Evolutionary conservation across 2,797 vertebrate species (phyloP).

Genomic region (Dromococcyx pavoninus): DNA sequence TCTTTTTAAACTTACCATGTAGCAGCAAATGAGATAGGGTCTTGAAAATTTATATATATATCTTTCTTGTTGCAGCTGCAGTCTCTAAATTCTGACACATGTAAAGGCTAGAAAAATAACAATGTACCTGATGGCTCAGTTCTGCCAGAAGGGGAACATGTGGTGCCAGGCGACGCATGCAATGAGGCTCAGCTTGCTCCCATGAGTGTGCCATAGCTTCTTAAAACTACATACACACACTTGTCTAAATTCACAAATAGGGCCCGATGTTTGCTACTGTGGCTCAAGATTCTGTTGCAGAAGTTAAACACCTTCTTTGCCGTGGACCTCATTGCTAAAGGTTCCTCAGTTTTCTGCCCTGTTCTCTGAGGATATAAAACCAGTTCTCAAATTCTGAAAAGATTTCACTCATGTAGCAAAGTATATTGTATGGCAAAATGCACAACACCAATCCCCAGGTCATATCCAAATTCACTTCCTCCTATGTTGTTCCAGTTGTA

Average conservation of each 20-base stretch:
- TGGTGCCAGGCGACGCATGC: not conserved
- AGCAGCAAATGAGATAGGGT: conserved; percentile 3
- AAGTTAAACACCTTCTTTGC: not conserved
- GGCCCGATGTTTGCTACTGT: not conserved
- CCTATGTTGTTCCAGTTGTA: not conserved
- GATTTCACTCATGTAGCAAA: not conserved
- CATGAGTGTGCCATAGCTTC: not conserved
- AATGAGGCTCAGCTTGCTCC: not conserved
- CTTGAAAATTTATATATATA: conserved; percentile 8
- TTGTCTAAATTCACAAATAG: not conserved
- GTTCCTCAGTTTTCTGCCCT: not conserved
- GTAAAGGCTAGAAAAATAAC: conserved; percentile 26
- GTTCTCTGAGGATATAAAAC: not conserved
- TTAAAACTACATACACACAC: not conserved
- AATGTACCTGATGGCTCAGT: not conserved
- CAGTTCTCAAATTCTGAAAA: not conserved
- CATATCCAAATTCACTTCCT: not conserved
- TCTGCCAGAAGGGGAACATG: not conserved
- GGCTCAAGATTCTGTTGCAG: not conserved
- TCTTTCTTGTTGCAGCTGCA: conserved; percentile 6
- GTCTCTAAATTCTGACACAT: conserved; percentile 13
- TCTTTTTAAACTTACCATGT: conserved; percentile 11
- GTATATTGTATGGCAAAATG: not conserved
- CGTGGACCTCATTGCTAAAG: not conserved
- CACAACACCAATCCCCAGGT: not conserved